Conservation (phyloP, 1,140 invertebrate genomes). For the Atta colombica region DNA sequence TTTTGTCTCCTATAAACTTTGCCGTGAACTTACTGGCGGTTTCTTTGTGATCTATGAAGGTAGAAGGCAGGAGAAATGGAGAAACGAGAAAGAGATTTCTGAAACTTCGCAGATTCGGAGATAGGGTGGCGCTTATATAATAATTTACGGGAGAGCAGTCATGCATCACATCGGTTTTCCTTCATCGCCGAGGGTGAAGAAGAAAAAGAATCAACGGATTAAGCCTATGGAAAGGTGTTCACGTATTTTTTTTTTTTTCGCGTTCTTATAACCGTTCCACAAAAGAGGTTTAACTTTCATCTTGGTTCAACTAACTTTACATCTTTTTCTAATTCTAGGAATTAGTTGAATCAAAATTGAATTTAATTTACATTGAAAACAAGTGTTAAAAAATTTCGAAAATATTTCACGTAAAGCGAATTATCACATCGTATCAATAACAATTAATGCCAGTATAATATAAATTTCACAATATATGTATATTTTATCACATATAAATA, state of each 20-base stretch:
- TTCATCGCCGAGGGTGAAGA: slow-evolving; percentile 11
- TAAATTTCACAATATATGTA: no score
- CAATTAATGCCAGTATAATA: no score
- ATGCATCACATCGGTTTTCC: slow-evolving; percentile 70
- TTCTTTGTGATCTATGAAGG: slow-evolving; percentile 50
- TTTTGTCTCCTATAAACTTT: slow-evolving; percentile 57
- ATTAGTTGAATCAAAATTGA: no score
- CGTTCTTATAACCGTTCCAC: slow-evolving; percentile 40
- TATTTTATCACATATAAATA: not conserved
- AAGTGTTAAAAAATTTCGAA: slow-evolving; percentile 46
- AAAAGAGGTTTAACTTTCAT: no score
- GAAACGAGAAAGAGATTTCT: slow-evolving; percentile 59
- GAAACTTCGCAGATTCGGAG: slow-evolving; percentile 76
- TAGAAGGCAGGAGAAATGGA: slow-evolving; percentile 29
- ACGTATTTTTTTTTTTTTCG: slow-evolving; percentile 38
- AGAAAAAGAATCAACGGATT: slow-evolving; percentile 75
- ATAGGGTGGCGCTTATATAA: slow-evolving; percentile 70
- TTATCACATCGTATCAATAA: not conserved
- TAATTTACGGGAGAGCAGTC: slow-evolving; percentile 75
- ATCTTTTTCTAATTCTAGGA: no score
- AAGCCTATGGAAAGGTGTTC: slow-evolving; percentile 74
- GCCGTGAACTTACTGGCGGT: slow-evolving; percentile 26
- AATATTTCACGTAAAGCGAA: slow-evolving; percentile 52
- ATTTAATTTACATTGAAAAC: no score
- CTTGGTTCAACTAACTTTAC: no score